Evolutionary conservation across 2,113 vertebrate species (phyloP).

Genomic region (Psilopsiagon aymara): DNA sequence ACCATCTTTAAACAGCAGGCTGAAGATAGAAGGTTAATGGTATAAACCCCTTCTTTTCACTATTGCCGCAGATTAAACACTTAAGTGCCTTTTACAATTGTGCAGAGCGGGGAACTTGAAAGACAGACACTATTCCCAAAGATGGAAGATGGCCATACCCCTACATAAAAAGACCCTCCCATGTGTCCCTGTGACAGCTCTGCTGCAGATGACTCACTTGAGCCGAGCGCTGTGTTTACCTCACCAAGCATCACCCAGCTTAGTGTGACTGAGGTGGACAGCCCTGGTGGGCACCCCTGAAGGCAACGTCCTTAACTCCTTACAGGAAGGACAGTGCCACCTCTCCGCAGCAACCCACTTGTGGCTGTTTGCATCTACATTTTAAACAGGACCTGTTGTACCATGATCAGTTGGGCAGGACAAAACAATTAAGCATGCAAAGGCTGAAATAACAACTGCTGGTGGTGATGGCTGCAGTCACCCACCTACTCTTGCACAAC

Average conservation of each 20-base stretch:
- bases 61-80: background rate
- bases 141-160: fast-evolving
- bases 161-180: fast-evolving
- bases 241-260: background rate
- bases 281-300: background rate
- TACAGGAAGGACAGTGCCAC: background rate
- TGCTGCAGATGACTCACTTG: background rate
- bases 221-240: background rate
- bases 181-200: background rate
- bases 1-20: background rate
- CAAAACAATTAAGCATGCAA: background rate
- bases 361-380: background rate
- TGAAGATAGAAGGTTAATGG: background rate
- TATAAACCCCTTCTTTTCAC: background rate
- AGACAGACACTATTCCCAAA: background rate
- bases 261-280: fast-evolving
- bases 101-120: background rate
- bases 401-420: background rate
- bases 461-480: background rate
- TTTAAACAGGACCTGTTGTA: background rate
- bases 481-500: conserved; percentile 65
- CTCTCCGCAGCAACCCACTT: background rate
- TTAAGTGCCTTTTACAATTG: background rate
- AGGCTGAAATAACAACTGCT: background rate
- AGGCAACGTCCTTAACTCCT: background rate